Evolutionary conservation across 1,140 invertebrate species (phyloP).

Genomic region (Microvelia longipes): DNA sequence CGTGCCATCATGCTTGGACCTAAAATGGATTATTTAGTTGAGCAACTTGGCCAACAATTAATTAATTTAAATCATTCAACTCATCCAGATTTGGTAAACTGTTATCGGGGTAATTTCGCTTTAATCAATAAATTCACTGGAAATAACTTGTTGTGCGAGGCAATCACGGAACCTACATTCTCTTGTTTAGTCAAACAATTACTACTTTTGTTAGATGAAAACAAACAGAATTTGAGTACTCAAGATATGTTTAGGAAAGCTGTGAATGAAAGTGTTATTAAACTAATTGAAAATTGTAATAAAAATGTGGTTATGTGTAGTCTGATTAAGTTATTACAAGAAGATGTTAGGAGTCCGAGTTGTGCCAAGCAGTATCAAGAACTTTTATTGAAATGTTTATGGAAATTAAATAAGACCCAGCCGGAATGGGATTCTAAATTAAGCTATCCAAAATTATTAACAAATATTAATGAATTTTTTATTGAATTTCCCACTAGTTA

Average conservation of each 20-base stretch:
- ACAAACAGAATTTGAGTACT: constrained; percentile 14
- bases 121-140: constrained; percentile 20
- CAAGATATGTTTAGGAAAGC: constrained; percentile 21
- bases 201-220: constrained; percentile 19
- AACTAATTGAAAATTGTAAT: constrained; percentile 21
- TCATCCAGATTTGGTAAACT: constrained; percentile 20
- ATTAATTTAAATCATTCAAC: constrained; percentile 17
- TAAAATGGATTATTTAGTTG: constrained; percentile 15
- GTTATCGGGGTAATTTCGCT: constrained; percentile 19
- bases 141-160: constrained; percentile 14
- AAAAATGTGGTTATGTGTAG: constrained; percentile 22
- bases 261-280: constrained; percentile 23
- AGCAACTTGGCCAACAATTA: constrained; percentile 17
- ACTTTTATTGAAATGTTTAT: constrained; percentile 24
- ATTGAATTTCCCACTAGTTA: constrained; percentile 22
- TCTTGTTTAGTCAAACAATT: constrained; percentile 16
- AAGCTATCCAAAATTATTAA: constrained; percentile 19
- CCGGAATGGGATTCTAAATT: constrained; percentile 21
- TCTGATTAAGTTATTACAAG: constrained; percentile 20
- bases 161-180: constrained; percentile 15
- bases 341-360: constrained; percentile 15
- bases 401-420: constrained; percentile 23
- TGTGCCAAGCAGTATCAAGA: constrained; percentile 19
- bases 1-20: constrained; percentile 9
- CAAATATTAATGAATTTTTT: constrained; percentile 21